Evolutionary conservation across 2,113 vertebrate genomes (phyloP), one percentile per base, ranked within the genome.

Genomic region (Stictonetta naevosa): DNA sequence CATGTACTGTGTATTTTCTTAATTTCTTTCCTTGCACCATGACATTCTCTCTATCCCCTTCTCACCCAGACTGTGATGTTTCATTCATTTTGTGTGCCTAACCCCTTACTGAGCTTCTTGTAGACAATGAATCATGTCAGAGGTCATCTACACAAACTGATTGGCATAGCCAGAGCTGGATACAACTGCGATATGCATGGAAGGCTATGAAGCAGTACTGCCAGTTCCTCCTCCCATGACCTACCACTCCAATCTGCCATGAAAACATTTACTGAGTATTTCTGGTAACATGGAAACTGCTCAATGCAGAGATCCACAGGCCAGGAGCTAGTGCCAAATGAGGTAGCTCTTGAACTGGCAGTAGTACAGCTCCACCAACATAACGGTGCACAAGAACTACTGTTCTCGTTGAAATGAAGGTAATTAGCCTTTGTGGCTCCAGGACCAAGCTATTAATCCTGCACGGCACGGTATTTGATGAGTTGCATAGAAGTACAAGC

Each of bases 101-200:
- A 4, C 25, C 42, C 83, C 40, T 83, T 78, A 38, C 40, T 2
- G 8, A 95, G 78, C 17, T 95, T 93, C 83, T 42, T 59, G 76
- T 38, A 91, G 87, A 58, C 59, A 91, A 52, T 90, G 90, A 94
- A 85, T 92, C 88, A 83, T 63, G 72, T 93, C 60, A 94, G 87
- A 87, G 31, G 90, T 93, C 79, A 75, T 86, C 87, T 78, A 77
- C 59, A 86, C 72, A 52, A 88, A 92, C 6, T 77, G 85, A 91
- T 20, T 63, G 85, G 82, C 67, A 38, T 26, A 93, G 59, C 25
- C 76, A 93, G 86, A 68, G 69, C 66, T 84, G 71, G 64, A 52
- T 94, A 69, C 8, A 73, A 66, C 67, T 74, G 72, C n/a, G 59
- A 80, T 71, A 55, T 74, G 83, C 21, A 36, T 46, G 63, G 82